Base-by-base conservation (phyloP, 2,113 vertebrate genomes). In the Octodon degus region DNA sequence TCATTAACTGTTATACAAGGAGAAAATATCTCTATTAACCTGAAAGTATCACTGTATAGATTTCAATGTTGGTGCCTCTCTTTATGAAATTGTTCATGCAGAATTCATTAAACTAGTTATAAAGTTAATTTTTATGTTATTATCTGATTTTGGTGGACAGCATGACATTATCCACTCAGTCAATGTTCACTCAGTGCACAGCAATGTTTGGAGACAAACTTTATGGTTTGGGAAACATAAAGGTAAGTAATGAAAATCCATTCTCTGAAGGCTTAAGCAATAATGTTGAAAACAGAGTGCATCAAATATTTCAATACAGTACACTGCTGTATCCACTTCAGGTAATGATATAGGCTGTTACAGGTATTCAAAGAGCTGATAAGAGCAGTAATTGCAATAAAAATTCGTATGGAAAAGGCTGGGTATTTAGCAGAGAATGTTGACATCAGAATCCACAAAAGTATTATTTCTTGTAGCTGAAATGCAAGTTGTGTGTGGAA, bases 281-380 rank as follows among this genome's bases (percentile, higher is more conserved):
- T 43, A 62, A 85, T 25, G 2, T 0, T 43, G 9, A 82, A 82
- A 9, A 62, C 11, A 55, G 12, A 79, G 34, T 9, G 10, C 0
- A 30, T 14, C 22, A 62, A 47, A 24, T 77, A 90, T 81, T 74
- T 89, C 19, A 37, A 11, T 27, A n/a, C 2, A 72, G 25, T 77
- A 4, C 12, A 72, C 25, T 58, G 25, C 1, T 88, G 16, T 25
- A 3, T 72, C 27, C 17, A 37, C 47, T 92, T 0, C 34, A 80
- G 43, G 55, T 16, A n/a, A 62, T 30, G 40, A 50, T 2, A 11
- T 2, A n/a, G 0, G 1, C 1, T 50, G 1, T 3, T 50, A 0
- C 5, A 4, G 1, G 5, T 47, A 82, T 55, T 8, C 63, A 19
- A 86, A 22, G 53, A 24, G 68, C 30, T 4, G 6, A 43, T 32